Conservation (phyloP, 2,797 vertebrate species). For the Gallinago solitaria region DNA sequence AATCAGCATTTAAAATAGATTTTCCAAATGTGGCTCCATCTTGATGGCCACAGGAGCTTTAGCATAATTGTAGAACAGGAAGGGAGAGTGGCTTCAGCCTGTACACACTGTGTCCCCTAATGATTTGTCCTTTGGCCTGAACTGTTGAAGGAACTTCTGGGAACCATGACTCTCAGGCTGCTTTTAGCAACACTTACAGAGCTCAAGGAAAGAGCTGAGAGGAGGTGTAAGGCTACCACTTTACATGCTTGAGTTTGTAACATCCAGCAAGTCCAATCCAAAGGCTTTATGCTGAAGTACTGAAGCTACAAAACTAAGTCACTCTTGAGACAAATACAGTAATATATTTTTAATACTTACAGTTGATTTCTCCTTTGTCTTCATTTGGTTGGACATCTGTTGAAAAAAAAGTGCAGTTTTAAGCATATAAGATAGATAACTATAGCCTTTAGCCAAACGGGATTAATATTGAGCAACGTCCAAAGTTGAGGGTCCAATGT, state of each 20-base stretch:
- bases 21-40: neutral
- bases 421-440: neutral
- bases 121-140: neutral
- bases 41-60: neutral
- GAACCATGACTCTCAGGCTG: neutral
- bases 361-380: neutral
- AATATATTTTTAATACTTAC: conserved; percentile 3
- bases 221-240: neutral
- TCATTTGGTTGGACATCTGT: conserved; percentile 6
- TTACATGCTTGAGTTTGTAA: neutral
- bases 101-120: neutral
- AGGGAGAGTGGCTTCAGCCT: neutral
- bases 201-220: neutral
- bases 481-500: neutral
- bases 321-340: neutral
- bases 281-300: neutral
- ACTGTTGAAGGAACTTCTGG: neutral
- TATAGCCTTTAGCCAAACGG: neutral
- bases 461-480: neutral
- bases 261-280: neutral
- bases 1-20: neutral
- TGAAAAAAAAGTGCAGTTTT: conserved; percentile 18
- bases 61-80: neutral
- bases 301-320: neutral
- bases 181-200: neutral